phyloP scores from a whole-genome alignment of 2,113 vertebrate genomes.

The Alaudala cheleensis region DNA sequence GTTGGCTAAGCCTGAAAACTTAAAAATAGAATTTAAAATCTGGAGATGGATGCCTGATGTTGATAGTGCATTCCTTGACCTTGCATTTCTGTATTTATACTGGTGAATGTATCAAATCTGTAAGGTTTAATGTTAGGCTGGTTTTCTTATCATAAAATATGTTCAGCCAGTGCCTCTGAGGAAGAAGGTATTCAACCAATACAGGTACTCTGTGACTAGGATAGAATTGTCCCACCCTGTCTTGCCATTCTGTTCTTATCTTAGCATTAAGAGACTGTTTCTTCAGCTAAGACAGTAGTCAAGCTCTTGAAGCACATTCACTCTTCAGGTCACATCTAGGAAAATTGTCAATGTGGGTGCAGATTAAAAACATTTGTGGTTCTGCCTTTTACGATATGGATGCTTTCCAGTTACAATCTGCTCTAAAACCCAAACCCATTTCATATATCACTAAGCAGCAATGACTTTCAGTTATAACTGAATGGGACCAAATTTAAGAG shows the following conservation, averaged over 20 bases:
- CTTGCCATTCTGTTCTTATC: not conserved
- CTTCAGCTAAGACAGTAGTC: not conserved
- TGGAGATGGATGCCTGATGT: not conserved
- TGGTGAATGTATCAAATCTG: not conserved
- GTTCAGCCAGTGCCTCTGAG: not conserved
- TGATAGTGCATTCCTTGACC: not conserved
- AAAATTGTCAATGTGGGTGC: not conserved
- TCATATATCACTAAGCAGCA: conserved; percentile 46
- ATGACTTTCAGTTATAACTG: conserved; percentile 16
- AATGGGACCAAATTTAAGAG: conserved; percentile 21
- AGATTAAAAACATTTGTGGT: conserved; percentile 4
- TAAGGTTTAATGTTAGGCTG: not conserved
- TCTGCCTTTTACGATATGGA: conserved; percentile 27
- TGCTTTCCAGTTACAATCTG: not conserved
- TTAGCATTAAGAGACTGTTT: not conserved
- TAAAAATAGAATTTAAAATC: not conserved
- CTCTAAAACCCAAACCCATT: conserved; percentile 46
- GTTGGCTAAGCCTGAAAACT: not conserved
- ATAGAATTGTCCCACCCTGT: not conserved
- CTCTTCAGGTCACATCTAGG: not conserved
- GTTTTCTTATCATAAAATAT: not conserved
- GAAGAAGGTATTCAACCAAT: not conserved
- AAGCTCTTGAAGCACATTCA: not conserved
- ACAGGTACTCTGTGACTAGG: not conserved
- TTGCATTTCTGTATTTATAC: not conserved